Evolutionary conservation across 2,888 invertebrate genomes (phyloP), one percentile per base, ranked within the genome.

Genomic region (Yponomeuta evonymella): DNA sequence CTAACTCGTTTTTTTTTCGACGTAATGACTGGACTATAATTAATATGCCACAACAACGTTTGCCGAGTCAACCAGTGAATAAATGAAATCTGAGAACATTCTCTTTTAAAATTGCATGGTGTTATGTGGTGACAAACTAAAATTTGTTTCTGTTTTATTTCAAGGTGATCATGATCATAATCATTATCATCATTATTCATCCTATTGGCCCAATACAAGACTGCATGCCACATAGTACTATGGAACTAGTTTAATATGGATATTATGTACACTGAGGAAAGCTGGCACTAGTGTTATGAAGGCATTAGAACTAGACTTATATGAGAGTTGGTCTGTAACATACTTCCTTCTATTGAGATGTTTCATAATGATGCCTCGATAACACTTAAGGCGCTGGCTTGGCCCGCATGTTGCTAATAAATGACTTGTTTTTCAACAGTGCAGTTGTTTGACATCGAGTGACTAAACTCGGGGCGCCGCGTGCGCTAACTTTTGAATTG

Each of bases 391-490:
- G 86, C 71, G 87, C 83, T 83, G 88, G 83, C 87, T 92, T 92
- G 85, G 79, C 83, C 84, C 89, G 90, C 91, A 92, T 91, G 90
- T 90, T 88, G 91, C 91, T 92, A 92, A 92, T 92, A 86, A 91
- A 90, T 90, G 79, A 92, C 92, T 92, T 92, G 90, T 92, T 91
- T 92, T 92, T 92, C 92, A 86, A 92, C 92, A 92, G 91, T 88
- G 88, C 90, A 88, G 88, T 91, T 90, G 88, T 92, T 90, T 86
- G 91, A 87, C 92, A 87, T 86, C 88, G 90, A 92, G 91, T 92
- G 91, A 92, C 87, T 90, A 85, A 86, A 90, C 87, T 90, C 88
- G 88, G 88, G 88, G 92, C 91, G 90, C 91, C 81, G 90, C 89
- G 92, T 90, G 91, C 90, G 89, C 90, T 83, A 85, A 87, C 90